Base-by-base conservation (phyloP, 2,113 vertebrate species). In the Spermophilus dauricus region DNA sequence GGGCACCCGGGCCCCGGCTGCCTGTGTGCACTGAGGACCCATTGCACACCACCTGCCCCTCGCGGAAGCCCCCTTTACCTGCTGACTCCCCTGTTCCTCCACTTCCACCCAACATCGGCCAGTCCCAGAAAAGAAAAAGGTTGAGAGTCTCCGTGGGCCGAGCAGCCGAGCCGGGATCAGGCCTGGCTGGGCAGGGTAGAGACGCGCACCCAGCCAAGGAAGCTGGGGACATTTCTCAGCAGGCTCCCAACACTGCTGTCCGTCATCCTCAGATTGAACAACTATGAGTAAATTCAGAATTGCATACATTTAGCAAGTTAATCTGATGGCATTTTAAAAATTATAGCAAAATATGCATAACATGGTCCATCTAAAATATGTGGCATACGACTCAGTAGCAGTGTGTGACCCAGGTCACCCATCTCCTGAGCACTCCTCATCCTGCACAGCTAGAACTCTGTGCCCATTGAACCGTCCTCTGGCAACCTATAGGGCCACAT, bases 181-280 rank as follows among this genome's bases (percentile, higher is more conserved):
- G 28, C 30, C 37, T 34, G 63, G 48, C 30, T 14, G 20, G 14
- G 18, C 17, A 2, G 56, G 16, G 45, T 17, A 58, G 48, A 76
- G 72, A 61, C 1, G 2, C 14, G 3, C 51, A 53, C 51, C 26
- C 18, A 12, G 65, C 86, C 1, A 3, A 45, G 0, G 2, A 22
- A 69, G 11, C 7, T 0, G 0, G 56, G 32, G 14, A 14, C 14
- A 16, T 16, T 53, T 53, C 51, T 53, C 51, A 14, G 14, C 51
- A 16, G 51, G 10, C 0, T 5, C 3, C 70, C 22, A 12, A 28
- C 9, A 0, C 63, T 51, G 5, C 4, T 1, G 18, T 58, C 26
- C 0, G 45, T 26, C 26, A 12, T 56, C 58, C 45, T 51, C 69
- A 45, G 80, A 26, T 39, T 45, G 76, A 58, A 30, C 53, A 84